Evolutionary conservation across 2,888 invertebrate species (phyloP).

Genomic region (Lycaena phlaeas): DNA sequence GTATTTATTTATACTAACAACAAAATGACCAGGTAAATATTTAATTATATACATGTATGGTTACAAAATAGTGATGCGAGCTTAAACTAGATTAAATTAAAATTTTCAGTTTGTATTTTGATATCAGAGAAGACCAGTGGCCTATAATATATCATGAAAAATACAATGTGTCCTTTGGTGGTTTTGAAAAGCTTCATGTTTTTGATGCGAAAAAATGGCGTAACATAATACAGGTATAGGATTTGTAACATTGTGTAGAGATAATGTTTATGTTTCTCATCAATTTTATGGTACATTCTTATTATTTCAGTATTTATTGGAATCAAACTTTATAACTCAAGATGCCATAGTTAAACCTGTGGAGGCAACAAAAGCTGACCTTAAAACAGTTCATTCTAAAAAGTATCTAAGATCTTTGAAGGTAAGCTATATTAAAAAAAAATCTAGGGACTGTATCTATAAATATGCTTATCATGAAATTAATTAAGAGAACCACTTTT

Average conservation of each 20-base stretch:
- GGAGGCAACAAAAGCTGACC: conserved; percentile 80
- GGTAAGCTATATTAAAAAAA: conserved; percentile 59
- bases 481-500: no score
- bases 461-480: neutral
- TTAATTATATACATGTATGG: conserved; percentile 5
- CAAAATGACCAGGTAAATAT: conserved; percentile 29
- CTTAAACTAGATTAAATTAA: neutral
- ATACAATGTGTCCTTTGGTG: conserved; percentile 86
- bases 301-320: conserved; percentile 68
- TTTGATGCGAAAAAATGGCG: conserved; percentile 93
- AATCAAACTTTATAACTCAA: conserved; percentile 74
- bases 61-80: conserved; percentile 2
- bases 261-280: no score
- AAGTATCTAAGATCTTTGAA: conserved; percentile 83
- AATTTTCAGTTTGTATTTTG: conserved; percentile 59
- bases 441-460: no score
- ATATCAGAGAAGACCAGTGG: conserved; percentile 75
- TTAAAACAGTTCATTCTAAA: conserved; percentile 82
- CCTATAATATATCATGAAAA: conserved; percentile 85
- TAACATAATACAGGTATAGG: conserved; percentile 76
- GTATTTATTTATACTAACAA: neutral
- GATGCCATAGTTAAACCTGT: conserved; percentile 77
- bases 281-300: no score
- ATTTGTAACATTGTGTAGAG: no score
- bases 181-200: conserved; percentile 88